Evolutionary conservation across 2,888 invertebrate species (phyloP).

Genomic region (Drosophila macrospina): DNA sequence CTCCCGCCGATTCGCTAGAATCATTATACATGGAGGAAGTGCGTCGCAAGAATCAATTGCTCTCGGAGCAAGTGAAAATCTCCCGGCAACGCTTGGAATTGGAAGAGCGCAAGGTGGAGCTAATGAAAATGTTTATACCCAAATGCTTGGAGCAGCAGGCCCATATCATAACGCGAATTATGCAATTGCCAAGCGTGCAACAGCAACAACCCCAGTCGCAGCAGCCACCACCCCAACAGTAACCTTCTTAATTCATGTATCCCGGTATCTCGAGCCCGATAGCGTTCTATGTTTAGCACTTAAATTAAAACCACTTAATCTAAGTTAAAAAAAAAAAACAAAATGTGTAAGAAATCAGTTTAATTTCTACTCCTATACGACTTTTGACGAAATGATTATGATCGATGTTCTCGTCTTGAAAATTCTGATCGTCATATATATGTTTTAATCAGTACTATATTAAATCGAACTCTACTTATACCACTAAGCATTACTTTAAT

Average conservation of each 20-base stretch:
- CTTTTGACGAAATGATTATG: conserved; percentile 23
- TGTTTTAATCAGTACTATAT: conserved; percentile 46
- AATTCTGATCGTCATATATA: conserved; percentile 27
- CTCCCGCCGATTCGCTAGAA: conserved; percentile 69
- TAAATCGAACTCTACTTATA: conserved; percentile 33
- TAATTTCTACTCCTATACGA: conserved; percentile 23
- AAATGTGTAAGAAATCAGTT: conserved; percentile 8
- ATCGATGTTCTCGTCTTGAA: conserved; percentile 11
- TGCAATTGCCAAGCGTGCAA: conserved; percentile 54
- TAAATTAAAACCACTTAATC: conserved; percentile 31
- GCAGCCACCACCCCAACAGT: conserved; percentile 30
- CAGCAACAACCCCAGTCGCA: conserved; percentile 14
- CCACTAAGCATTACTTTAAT: conserved; percentile 47
- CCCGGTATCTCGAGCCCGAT: conserved; percentile 14
- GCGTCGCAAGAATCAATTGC: conserved; percentile 74
- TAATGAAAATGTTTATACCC: conserved; percentile 80
- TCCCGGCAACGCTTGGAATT: conserved; percentile 74
- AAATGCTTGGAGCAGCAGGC: conserved; percentile 80
- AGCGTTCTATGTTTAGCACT: conserved; percentile 52
- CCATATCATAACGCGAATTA: conserved; percentile 64
- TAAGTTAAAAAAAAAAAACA: conserved; percentile 27
- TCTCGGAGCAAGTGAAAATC: conserved; percentile 80
- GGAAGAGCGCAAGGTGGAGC: conserved; percentile 77
- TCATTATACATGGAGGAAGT: conserved; percentile 75
- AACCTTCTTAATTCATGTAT: conserved; percentile 18